Conservation (phyloP, 2,797 vertebrate species). For the Tragopan temminckii region DNA sequence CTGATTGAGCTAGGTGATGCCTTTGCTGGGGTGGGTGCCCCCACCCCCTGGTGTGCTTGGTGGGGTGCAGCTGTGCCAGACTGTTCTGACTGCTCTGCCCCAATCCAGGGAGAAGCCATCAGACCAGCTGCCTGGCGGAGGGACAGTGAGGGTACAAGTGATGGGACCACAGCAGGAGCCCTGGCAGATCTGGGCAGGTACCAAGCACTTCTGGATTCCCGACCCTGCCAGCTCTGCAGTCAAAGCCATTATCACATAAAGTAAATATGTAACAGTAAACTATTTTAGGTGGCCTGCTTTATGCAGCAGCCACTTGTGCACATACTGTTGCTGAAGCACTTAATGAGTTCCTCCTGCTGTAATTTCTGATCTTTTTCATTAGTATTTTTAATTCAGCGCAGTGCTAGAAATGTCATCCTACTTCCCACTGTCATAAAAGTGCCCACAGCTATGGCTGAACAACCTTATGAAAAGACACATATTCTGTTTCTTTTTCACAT, state of each 20-base stretch:
- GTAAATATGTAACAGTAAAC: not conserved
- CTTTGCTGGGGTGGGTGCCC: not conserved
- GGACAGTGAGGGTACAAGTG: rapidly evolving
- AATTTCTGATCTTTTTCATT: conserved; percentile 7
- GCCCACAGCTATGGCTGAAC: not conserved
- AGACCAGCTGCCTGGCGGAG: not conserved
- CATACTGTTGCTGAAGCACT: not conserved
- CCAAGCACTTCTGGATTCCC: not conserved
- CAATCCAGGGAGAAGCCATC: not conserved
- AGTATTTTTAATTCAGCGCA: conserved; percentile 39
- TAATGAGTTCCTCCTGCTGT: not conserved
- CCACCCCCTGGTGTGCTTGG: not conserved
- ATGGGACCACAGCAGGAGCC: not conserved
- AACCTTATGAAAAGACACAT: conserved; percentile 19
- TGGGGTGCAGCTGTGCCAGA: not conserved
- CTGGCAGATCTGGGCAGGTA: not conserved
- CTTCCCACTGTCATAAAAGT: conserved; percentile 7
- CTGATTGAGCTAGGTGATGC: rapidly evolving
- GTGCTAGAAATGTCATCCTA: conserved; percentile 20
- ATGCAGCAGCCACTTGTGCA: not conserved
- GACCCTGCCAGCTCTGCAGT: not conserved
- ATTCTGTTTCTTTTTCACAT: conserved; percentile 36
- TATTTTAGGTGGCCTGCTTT: not conserved
- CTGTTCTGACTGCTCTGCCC: not conserved
- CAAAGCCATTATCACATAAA: not conserved